Evolutionary conservation across 2,113 vertebrate genomes (phyloP).

Genomic region (Leucosticte australis): DNA sequence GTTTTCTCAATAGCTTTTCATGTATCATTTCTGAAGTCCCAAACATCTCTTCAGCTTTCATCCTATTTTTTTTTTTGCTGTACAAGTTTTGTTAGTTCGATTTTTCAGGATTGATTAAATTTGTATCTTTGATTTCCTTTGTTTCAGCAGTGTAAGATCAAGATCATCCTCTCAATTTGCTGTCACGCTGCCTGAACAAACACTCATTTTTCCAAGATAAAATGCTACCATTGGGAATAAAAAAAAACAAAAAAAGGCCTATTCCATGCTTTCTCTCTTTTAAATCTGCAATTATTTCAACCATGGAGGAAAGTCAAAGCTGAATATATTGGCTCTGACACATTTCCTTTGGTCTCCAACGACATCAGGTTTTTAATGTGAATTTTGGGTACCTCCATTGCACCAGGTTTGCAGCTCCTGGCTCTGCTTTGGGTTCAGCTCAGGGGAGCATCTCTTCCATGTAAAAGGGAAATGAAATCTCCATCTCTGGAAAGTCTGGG

Average conservation of each 20-base stretch:
- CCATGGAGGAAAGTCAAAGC: background rate
- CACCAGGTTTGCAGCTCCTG: background rate
- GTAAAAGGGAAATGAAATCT: background rate
- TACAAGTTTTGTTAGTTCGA: accelerated
- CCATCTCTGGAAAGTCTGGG: background rate
- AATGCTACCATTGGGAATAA: background rate
- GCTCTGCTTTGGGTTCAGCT: background rate
- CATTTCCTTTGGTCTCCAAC: background rate
- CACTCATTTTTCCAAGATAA: background rate
- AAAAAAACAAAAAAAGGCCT: background rate
- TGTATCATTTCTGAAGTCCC: background rate
- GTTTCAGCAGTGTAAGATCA: background rate
- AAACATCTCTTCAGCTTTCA: background rate
- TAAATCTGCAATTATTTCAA: background rate
- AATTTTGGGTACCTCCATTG: background rate
- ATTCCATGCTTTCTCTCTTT: background rate
- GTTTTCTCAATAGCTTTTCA: background rate
- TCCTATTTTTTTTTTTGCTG: accelerated
- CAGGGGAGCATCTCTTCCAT: background rate
- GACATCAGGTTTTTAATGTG: background rate
- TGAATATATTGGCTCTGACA: background rate
- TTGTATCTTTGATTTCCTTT: background rate
- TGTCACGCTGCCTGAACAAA: background rate
- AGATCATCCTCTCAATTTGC: background rate
- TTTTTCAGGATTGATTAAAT: background rate